Conservation (phyloP, 2,113 vertebrate genomes). For the Tautogolabrus adspersus region DNA sequence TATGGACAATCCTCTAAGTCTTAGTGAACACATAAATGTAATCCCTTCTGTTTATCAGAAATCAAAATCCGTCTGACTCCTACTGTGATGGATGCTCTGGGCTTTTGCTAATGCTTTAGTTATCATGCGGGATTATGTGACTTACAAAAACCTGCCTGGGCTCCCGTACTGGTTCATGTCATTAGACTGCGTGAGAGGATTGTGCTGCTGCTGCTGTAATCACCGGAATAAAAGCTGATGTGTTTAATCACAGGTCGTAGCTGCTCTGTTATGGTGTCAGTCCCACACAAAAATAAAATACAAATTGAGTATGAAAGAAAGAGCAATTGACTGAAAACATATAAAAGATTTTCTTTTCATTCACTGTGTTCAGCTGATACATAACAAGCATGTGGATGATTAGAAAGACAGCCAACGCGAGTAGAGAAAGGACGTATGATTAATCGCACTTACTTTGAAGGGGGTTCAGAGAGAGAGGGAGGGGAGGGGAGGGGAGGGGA, state of each 20-base stretch:
- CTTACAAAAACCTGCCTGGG: conserved; percentile 58
- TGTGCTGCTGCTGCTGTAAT: conserved; percentile 49
- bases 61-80: conserved; percentile 63
- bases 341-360: not conserved
- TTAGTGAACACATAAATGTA: conserved; percentile 45
- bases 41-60: conserved; percentile 68
- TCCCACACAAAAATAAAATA: not conserved
- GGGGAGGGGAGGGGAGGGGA: not conserved
- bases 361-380: not conserved
- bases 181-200: conserved; percentile 60
- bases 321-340: not conserved
- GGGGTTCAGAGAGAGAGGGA: not conserved
- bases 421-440: conserved; percentile 51
- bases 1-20: conserved; percentile 38
- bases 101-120: conserved; percentile 62
- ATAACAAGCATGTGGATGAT: conserved; percentile 22
- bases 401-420: conserved; percentile 40
- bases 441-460: conserved; percentile 57
- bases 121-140: conserved; percentile 72
- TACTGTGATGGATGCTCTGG: conserved; percentile 63
- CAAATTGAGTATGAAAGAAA: not conserved
- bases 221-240: conserved; percentile 50
- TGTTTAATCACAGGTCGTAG: conserved; percentile 59
- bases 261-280: conserved; percentile 25
- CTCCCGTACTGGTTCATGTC: conserved; percentile 53